These are phyloP conservation scores for Donacobius atricapilla DNA, from an alignment of 2,113 vertebrate species.

Conservation along the genomic window DNA sequence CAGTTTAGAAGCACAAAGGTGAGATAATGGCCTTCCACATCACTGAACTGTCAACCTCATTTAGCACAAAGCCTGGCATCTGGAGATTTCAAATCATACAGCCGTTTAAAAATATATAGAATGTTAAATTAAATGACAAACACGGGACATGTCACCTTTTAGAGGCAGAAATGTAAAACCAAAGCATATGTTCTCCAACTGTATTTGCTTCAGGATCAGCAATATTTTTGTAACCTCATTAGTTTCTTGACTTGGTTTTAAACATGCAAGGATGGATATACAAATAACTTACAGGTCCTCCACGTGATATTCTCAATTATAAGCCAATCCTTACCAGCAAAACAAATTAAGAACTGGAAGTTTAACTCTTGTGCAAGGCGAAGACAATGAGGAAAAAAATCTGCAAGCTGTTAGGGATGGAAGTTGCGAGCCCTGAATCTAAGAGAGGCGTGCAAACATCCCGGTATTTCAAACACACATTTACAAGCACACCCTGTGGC, in stretches of 20 bases:
- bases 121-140: slow-evolving; percentile 75
- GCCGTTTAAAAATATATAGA: slow-evolving; percentile 74
- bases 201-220: slow-evolving; percentile 40
- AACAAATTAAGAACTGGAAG: background rate
- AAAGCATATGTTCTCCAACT: slow-evolving; percentile 37
- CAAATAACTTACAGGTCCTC: background rate
- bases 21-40: slow-evolving; percentile 86
- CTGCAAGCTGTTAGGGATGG: background rate
- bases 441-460: background rate
- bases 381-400: background rate
- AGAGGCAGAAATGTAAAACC: slow-evolving; percentile 52
- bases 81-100: slow-evolving; percentile 72
- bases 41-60: slow-evolving; percentile 80
- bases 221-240: slow-evolving; percentile 44
- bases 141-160: slow-evolving; percentile 66
- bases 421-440: background rate
- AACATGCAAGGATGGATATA: background rate
- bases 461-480: background rate
- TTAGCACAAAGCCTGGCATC: slow-evolving; percentile 77
- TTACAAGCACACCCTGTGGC: background rate
- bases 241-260: slow-evolving; percentile 20
- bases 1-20: slow-evolving; percentile 83
- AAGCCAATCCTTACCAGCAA: background rate
- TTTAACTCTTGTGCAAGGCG: background rate
- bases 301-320: background rate